Evolutionary conservation across 92 coral and sea anemone species (phyloP), one percentile per base, ranked within the genome.

Genomic region (Porites lobata): DNA sequence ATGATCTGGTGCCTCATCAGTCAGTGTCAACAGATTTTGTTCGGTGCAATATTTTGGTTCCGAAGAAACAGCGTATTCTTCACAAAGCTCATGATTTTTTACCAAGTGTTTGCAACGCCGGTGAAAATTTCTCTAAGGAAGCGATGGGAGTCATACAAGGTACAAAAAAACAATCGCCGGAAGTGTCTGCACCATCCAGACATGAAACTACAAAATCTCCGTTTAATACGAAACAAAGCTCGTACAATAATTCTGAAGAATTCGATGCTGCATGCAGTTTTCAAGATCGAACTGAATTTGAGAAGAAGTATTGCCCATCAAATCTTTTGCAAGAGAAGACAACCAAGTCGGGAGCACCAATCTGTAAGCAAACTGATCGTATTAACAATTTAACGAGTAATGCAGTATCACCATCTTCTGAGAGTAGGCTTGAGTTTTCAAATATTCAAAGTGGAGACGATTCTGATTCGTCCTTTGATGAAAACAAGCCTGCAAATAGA

Each of bases 1-100:
- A 74, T 63, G 91, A 69, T 6, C 84, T 86, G 12, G 68, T 80
- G 26, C 74, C 74, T 0, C 80, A 74, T 1, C 72, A 61, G 72
- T 62, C 80, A 4, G 21, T 84, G 87, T 12, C 26, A 6, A 20
- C 24, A 50, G 87, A 51, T 9, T 72, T 59, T 72, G 80, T 72
- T 84, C 72, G 73, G 14, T 32, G 87, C 64, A 74, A 29, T 22
- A 75, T 84, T 8, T 63, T 84, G 15, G 64, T 84, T 64, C 11
- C 18, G 22, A 47, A 75, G 26, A 19, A 50, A 26, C 79, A 59
- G 72, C 21, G 54, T 13, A 6, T 0, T 73, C 73, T 24, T 14
- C 21, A n/a, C 51, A 43, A 50, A 72, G 19, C 3, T 1, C 19
- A 5, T 9, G 51, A 52, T 1, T 53, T 9, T 57, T 10, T 24